These are phyloP conservation scores for Spermophilus dauricus DNA, from an alignment of 2,113 vertebrate genomes.

Conservation along the genomic window DNA sequence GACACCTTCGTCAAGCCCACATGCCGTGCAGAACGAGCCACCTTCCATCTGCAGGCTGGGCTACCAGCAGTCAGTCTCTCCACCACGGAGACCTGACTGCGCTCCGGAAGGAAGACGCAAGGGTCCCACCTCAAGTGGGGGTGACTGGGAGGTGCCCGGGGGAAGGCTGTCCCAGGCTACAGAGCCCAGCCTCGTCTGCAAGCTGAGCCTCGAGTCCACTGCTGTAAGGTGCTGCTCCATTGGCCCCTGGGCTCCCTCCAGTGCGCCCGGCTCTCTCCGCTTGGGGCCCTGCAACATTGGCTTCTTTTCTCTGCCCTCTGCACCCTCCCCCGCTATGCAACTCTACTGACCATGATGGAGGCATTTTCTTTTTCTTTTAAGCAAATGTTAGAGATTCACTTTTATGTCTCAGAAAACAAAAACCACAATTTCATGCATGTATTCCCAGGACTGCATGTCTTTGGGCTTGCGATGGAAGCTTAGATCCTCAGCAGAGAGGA, in stretches of 20 bases:
- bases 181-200: not conserved
- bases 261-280: conserved; percentile 49
- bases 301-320: not conserved
- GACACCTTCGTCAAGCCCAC: conserved; percentile 69
- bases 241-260: not conserved
- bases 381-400: not conserved
- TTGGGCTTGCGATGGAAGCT: not conserved
- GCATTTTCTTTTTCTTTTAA: not conserved
- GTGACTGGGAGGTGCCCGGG: not conserved
- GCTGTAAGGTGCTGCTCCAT: not conserved
- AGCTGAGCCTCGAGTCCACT: not conserved
- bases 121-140: not conserved
- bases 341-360: not conserved
- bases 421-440: accelerated
- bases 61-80: not conserved
- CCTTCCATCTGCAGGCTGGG: conserved; percentile 20
- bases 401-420: not conserved
- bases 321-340: accelerated
- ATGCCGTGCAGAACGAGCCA: conserved; percentile 1
- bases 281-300: not conserved
- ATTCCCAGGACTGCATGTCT: no score
- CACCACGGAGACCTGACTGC: conserved; percentile 39
- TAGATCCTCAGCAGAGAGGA: not conserved
- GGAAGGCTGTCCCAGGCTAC: not conserved
- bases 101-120: not conserved